Base-by-base conservation (phyloP, 2,888 invertebrate genomes). In the Nomada hirtipes region DNA sequence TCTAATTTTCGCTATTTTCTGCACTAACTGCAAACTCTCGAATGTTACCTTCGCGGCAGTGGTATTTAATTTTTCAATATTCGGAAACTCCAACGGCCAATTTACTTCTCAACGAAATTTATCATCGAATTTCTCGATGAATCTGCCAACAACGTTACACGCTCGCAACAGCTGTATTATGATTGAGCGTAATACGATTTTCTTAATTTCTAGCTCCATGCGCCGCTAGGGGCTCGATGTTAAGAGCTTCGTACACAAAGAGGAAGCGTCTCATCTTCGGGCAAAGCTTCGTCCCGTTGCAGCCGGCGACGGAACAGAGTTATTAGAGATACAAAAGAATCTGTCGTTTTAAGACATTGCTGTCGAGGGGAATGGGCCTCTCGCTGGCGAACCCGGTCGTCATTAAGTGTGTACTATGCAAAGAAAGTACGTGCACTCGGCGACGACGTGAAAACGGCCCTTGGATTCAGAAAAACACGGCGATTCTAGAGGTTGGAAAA, bases 291-390 rank as follows among this genome's bases (percentile, higher is more conserved):
- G 11, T 29, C 20, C 1, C 10, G 15, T 59, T 42, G 26, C n/a
- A 53, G 63, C 15, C 60, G 15, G 15, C 42, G 20, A 44, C 68
- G 57, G 68, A 52, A 65, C 73, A 59, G 63, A 59, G 69, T 70
- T 82, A 82, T 82, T 70, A 75, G 29, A 60, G 64, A 63, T 63
- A 64, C 73, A 60, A 79, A 74, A 64, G 44, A 69, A 69, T 50
- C 52, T 63, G 63, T 29, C 59, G 63, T 78, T 73, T 68, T 59
- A 73, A 72, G 78, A 67, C 52, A 47, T 50, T 73, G 67, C 63
- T 63, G 68, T 75, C 63, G 11, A 60, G 53, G 29, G n/a, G 42
- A 50, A 47, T 60, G 36, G 20, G 57, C 50, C 47, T 47, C 15
- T 55, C 20, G 36, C 29, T 60, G 26, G 42, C 23, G 42, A 42